Base-by-base conservation (phyloP, 2,113 vertebrate genomes). In the Hiodon tergisus region DNA sequence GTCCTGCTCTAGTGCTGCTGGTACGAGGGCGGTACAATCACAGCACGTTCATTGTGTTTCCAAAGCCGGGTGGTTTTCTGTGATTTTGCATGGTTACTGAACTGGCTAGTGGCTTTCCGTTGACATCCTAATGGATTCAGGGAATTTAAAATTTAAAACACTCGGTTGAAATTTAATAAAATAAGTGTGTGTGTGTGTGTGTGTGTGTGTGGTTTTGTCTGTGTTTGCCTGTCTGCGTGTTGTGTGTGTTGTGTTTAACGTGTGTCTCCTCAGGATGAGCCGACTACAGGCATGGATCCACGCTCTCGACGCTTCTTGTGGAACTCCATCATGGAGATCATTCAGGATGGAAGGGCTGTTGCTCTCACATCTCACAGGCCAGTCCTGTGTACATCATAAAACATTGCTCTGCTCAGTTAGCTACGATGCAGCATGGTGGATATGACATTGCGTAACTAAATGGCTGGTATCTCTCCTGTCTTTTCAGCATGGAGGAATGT, bases 331-430 rank as follows among this genome's bases (percentile, higher is more conserved):
- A 85, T 94, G 84, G 91, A 91, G 0, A 88, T 98, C 80, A 96
- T 97, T 81, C 91, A 88, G 85, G 94, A 96, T 48, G 92, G 94
- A n/a, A 87, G 95, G 81, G 94, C 95, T 0, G 96, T 99, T 78
- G 92, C 98, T 75, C 90, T 99, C 16, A 98, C 96, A 0, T 99
- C 97, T 71, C 97, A 98, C 90, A 98, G 96, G 97, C 93, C 89
- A 52, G 75, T 50, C 17, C 31, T 31, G 31, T 31, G 31, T 31
- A 31, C 48, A 10, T 13, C 46, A 17, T 3, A 0, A 6, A 6
- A 31, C 31, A 31, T 31, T 31, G 31, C 31, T 31, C 31, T 31
- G 31, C 31, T 31, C 31, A 2, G 31, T 31, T 31, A 31, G 31
- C 31, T 31, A 31, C 31, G 31, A 31, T 31, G 31, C 31, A 31